Base-by-base conservation (phyloP, 2,797 vertebrate genomes). In the Anabacerthia variegaticeps region DNA sequence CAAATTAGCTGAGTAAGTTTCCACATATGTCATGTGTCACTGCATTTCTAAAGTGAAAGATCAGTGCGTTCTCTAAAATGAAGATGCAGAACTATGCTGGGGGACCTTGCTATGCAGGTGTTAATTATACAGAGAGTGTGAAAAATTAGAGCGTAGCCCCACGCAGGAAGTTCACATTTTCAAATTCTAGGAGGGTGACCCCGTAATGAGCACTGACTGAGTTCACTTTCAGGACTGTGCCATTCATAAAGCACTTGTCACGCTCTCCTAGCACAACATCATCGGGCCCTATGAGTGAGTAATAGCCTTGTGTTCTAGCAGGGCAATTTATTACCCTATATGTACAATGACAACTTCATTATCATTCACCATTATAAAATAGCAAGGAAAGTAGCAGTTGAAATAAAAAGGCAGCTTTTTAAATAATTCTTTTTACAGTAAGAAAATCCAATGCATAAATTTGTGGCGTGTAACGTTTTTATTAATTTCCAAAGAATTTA, bases 331-430 rank as follows among this genome's bases (percentile, higher is more conserved):
- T 96, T 96, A 95, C 85, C 81, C 63, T 96, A 36, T 91, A 67
- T 80, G 68, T 88, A 93, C 96, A 91, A 86, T 82, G 93, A 95
- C 91, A 96, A 87, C 80, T 96, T 95, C 89, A 83, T 96, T 96
- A 93, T 67, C 82, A 83, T 43, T 65, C 71, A 22, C 79, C 73
- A 59, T 93, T 92, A 86, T 37, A 65, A 89, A 88, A 83, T 82
- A 92, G 73, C 54, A 75, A 69, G 67, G 49, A 87, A 89, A 94
- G 52, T 43, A 88, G 79, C 69, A 82, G 58, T 90, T 79, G 82
- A 88, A 94, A 91, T 89, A 56, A 94, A 94, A 94, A 77, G 36
- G 44, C 72, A 74, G 67, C 59, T 82, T 88, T 89, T 80, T 19
- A 88, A 94, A 69, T 92, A 94, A 84, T 92, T 93, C 54, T 81